A percentile compares a stretch with the other conserved stretches of the same genome.
Evolutionary conservation across 2,797 vertebrate species (phyloP).

Genomic region (Tokudaia muenninki): DNA sequence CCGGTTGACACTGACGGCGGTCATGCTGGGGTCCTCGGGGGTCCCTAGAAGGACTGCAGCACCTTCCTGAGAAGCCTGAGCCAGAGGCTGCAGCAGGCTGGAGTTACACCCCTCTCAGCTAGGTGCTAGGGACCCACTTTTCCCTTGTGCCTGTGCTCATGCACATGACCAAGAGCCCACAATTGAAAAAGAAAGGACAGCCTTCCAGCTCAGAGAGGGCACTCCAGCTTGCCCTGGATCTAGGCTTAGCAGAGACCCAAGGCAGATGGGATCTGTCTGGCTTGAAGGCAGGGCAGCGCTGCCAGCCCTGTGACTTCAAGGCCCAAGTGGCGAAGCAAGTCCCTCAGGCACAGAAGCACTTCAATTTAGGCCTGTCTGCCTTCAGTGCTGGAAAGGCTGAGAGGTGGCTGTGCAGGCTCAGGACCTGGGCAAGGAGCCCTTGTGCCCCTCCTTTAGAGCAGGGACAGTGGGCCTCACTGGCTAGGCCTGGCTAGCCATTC

Average conservation of each 20-base stretch:
- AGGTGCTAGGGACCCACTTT: neutral
- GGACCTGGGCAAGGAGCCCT: no score
- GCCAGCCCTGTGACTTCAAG: neutral
- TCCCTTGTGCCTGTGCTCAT: neutral
- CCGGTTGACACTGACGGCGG: accelerated
- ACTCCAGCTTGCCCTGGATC: accelerated
- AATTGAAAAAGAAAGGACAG: neutral
- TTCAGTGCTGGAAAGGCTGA: no score
- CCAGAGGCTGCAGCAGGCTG: neutral
- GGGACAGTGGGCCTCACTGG: no score
- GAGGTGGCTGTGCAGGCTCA: no score
- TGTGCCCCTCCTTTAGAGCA: no score
- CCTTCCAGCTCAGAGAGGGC: neutral
- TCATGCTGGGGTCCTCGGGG: neutral
- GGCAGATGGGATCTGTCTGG: accelerated
- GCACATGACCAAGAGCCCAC: neutral
- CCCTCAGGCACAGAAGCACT: no score
- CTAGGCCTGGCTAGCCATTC: no score
- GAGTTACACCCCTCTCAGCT: neutral
- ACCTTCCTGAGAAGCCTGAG: neutral
- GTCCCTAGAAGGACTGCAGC: neutral
- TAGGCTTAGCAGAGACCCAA: neutral
- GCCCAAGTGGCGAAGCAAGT: accelerated
- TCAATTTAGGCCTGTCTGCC: no score
- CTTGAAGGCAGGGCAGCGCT: no score